Evolutionary conservation across 2,113 vertebrate species (phyloP).

Genomic region (Corythoichthys haematopterus): DNA sequence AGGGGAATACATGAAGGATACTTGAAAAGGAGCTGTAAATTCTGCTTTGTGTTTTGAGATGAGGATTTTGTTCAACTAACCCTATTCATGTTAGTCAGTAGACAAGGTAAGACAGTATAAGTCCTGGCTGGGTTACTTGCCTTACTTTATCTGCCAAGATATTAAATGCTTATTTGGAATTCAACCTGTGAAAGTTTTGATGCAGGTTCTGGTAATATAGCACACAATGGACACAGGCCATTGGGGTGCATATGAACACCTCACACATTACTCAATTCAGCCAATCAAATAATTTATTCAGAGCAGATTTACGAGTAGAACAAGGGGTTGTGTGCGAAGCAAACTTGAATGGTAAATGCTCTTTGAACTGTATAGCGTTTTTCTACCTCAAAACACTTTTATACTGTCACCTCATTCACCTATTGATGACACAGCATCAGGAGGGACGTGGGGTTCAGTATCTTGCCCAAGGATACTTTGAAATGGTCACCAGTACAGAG

Average conservation of each 20-base stretch:
- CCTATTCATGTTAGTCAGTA: conserved; percentile 43
- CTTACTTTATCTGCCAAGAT: background rate
- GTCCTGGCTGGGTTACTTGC: background rate
- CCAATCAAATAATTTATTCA: background rate
- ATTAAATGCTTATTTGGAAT: background rate
- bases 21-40: conserved; percentile 65
- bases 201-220: background rate
- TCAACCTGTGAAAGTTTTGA: background rate
- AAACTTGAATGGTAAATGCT: no score
- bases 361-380: no score
- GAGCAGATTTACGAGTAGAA: background rate
- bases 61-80: conserved; percentile 48
- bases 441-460: no score
- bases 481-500: no score
- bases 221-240: no score
- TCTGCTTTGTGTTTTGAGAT: conserved; percentile 58
- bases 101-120: conserved; percentile 19
- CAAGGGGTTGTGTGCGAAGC: background rate
- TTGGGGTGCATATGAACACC: no score
- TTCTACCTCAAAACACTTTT: no score
- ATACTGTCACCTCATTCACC: no score
- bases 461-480: no score
- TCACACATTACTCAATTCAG: background rate
- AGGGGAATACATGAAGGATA: conserved; percentile 49
- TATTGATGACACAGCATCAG: no score